A percentile compares a stretch with the other conserved stretches of the same genome.
Conservation (phyloP, 2,113 vertebrate species). For the Limnothrissa miodon region DNA sequence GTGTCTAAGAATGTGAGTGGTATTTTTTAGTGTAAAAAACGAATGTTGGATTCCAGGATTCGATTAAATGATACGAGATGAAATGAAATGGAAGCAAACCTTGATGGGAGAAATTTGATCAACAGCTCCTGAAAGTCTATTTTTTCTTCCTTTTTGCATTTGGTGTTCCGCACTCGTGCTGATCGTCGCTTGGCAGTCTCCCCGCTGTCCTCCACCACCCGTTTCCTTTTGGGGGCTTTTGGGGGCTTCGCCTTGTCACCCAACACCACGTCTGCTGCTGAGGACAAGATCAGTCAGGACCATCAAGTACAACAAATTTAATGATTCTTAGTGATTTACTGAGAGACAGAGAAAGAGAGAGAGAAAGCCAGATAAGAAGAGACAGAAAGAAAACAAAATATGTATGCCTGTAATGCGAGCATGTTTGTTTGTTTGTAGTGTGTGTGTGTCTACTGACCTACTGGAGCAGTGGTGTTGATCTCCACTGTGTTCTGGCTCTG, state of each 20-base stretch:
- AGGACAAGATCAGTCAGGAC: constrained; percentile 1
- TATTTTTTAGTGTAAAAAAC: too few species aligned
- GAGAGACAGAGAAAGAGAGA: not conserved
- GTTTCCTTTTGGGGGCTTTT: constrained; percentile 90
- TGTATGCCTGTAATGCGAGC: too few species aligned
- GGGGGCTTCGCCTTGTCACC: constrained; percentile 86
- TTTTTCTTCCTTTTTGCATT: constrained; percentile 97
- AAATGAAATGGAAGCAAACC: constrained; percentile 65
- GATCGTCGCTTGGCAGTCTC: constrained; percentile 95
- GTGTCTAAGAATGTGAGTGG: not conserved
- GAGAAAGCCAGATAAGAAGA: too few species aligned
- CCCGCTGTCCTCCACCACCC: constrained; percentile 81
- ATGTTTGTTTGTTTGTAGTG: not conserved
- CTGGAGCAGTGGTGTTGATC: constrained; percentile 58
- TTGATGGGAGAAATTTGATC: constrained; percentile 91
- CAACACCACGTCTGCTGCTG: constrained; percentile 74
- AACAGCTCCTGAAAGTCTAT: constrained; percentile 96
- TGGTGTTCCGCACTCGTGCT: constrained; percentile 94
- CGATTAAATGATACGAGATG: not conserved
- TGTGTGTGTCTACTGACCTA: constrained; percentile 71
- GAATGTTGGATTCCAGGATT: too few species aligned
- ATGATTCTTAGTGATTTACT: too few species aligned
- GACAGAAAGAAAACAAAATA: not conserved
- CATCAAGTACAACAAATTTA: not conserved
- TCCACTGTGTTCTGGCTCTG: constrained; percentile 74